Conservation (phyloP, 2,888 invertebrate species). For the Agrotis exclamationis region DNA sequence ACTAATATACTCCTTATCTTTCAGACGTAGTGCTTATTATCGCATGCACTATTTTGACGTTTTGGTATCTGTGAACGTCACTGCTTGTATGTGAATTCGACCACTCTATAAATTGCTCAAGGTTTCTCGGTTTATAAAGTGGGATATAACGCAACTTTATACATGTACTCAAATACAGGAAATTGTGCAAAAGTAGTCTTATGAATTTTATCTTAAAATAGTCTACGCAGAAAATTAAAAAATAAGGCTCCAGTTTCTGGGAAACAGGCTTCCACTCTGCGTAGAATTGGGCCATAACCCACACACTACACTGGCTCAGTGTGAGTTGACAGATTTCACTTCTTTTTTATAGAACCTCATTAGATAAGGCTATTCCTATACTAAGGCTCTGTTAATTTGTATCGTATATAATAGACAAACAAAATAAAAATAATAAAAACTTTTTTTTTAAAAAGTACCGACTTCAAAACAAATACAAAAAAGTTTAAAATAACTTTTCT, state of each 20-base stretch:
- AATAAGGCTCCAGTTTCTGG: background rate
- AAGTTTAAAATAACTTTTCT: too few species aligned
- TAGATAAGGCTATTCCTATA: too few species aligned
- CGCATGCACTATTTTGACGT: conserved; percentile 11
- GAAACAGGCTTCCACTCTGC: background rate
- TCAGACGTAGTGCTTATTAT: background rate
- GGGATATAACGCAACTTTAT: conserved; percentile 29
- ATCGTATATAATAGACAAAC: background rate
- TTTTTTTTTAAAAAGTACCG: too few species aligned
- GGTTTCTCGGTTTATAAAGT: conserved; percentile 47
- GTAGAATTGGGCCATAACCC: background rate
- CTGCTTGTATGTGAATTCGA: conserved; percentile 37
- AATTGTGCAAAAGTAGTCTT: conserved; percentile 23
- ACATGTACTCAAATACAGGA: conserved; percentile 35
- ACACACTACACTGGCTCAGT: background rate
- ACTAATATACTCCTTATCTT: background rate
- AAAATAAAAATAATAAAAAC: too few species aligned
- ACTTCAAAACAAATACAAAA: too few species aligned
- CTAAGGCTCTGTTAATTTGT: background rate
- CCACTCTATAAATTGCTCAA: conserved; percentile 52
- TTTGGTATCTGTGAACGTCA: conserved; percentile 18
- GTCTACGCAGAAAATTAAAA: background rate
- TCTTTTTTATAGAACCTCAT: too few species aligned
- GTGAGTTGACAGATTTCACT: background rate
- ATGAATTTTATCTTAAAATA: background rate